Conservation (phyloP, 2,113 vertebrate species). For the Otus sunia region DNA sequence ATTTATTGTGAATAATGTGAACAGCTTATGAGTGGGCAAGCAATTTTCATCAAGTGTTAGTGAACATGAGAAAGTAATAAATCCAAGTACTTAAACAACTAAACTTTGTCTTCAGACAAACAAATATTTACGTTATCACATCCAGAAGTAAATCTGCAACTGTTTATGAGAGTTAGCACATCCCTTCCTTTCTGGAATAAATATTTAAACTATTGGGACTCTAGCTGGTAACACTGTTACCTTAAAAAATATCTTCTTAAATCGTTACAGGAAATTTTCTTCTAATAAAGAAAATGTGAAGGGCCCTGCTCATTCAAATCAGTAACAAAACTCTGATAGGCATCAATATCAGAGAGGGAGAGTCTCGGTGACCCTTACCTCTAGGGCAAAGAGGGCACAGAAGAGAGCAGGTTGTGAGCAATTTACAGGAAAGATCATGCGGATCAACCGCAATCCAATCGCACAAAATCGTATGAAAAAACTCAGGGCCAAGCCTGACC, state of each 20-base stretch:
- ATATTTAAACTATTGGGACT: neutral
- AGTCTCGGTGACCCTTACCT: neutral
- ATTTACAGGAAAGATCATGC: neutral
- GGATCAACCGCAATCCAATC: too few relatives aligned
- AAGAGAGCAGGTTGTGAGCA: neutral
- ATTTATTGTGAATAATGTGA: neutral
- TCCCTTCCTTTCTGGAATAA: neutral
- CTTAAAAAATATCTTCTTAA: neutral
- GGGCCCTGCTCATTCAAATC: neutral
- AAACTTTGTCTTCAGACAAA: neutral
- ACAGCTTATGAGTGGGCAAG: neutral
- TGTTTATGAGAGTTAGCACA: neutral
- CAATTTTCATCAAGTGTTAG: neutral
- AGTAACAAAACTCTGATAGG: neutral
- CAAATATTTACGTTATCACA: neutral
- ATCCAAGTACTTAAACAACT: neutral
- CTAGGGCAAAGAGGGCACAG: neutral
- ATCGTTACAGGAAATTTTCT: fast-evolving
- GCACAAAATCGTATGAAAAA: fast-evolving
- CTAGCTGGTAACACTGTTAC: neutral
- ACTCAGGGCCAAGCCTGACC: neutral
- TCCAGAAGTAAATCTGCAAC: neutral
- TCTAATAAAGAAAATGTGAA: neutral
- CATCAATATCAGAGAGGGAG: neutral
- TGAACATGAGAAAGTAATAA: neutral